Base-by-base conservation (phyloP, 2,888 invertebrate species). In the Actias luna region DNA sequence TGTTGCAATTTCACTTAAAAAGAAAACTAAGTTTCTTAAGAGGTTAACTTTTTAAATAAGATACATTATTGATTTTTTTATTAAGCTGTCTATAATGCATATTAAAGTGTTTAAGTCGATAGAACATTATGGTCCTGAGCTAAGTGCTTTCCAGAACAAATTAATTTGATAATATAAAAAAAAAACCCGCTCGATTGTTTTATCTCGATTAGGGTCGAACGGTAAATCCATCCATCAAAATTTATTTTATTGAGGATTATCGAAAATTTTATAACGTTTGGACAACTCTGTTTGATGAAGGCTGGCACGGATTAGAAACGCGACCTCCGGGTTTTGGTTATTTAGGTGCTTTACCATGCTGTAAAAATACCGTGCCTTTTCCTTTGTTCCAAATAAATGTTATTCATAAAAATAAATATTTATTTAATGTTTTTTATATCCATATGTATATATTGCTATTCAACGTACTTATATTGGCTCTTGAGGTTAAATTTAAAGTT, bases 211-310 rank as follows among this genome's bases (percentile, higher is more conserved):
- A 55, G 29, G 55, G 55, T 55, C 27, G 29, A 29, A 29, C 55
- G 29, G 27, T 29, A 29, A 55, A 55, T 55, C 55, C 55, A 14
- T 55, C 55, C 14, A 55, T 55, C 55, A 29, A 29, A 27, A 29
- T 55, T 55, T 55, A 55, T 55, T 55, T 55, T 55, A 55, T 55
- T 55, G 29, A 29, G 55, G 29, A n/a, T 55, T 29, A 55, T 55
- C 29, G 55, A 29, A 55, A 35, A 55, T 29, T 55, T 29, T 27
- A 29, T 55, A 29, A 55, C 25, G 25, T 12, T 50, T 22, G 22
- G 46, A 50, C 25, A 22, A 12, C 7, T 25, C 22, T 50, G 25
- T 25, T 50, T 25, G 25, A 46, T 14, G 25, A 22, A 12, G 46
- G 12, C 22, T 50, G 25, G 25, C 46, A 22, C 25, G 25, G 22